Percentiles rank a stretch among this genome's conserved stretches.
These are phyloP conservation scores for Drosophila carrolli DNA, from an alignment of 1,140 invertebrate species.

Conservation along the genomic window DNA sequence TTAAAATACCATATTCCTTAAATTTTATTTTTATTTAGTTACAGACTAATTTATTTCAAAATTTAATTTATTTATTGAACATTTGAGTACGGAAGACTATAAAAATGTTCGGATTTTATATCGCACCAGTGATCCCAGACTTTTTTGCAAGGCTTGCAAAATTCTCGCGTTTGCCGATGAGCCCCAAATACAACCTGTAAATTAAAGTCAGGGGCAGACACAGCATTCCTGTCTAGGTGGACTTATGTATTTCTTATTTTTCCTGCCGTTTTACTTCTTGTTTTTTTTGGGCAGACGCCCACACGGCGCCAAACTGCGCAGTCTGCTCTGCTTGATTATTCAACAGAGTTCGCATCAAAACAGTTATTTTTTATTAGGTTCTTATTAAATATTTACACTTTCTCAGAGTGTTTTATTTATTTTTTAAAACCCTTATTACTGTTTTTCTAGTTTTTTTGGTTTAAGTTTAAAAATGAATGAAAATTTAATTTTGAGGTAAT, in stretches of 20 bases:
- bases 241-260: conserved; percentile 45
- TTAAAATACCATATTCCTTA: no score
- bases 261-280: conserved; percentile 34
- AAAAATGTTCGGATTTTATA: background rate
- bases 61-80: no score
- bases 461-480: background rate
- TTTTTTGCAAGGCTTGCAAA: background rate
- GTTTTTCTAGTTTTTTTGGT: no score
- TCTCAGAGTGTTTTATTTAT: background rate
- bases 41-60: no score
- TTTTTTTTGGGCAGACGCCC: conserved; percentile 70
- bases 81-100: no score
- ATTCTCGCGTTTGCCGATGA: background rate
- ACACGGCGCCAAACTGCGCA: conserved; percentile 77
- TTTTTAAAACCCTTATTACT: background rate
- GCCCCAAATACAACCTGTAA: conserved; percentile 63
- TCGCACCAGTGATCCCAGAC: background rate
- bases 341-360: conserved; percentile 43
- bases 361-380: conserved; percentile 3
- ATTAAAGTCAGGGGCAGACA: conserved; percentile 54
- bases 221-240: conserved; percentile 46
- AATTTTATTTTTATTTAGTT: no score
- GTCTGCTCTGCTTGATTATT: conserved; percentile 63
- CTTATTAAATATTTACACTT: background rate
- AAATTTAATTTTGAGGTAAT: conserved; percentile 2